A percentile compares a stretch with the other conserved stretches of the same genome.
Conservation (phyloP, 2,113 vertebrate species). For the Takifugu flavidus region DNA sequence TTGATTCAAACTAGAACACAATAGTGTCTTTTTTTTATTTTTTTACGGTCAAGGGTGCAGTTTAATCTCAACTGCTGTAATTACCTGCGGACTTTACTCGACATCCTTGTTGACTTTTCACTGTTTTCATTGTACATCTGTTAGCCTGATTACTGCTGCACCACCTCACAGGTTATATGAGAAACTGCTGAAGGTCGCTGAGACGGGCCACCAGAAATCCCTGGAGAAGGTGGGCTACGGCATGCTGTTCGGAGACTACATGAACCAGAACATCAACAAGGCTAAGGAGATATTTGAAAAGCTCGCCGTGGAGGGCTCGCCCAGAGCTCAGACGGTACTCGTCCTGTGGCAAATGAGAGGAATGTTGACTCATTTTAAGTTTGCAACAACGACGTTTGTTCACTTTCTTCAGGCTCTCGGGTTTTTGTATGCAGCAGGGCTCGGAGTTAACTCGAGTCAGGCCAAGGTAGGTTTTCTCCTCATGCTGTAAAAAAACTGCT, state of each 20-base stretch:
- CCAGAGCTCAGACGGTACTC: conserved; percentile 91
- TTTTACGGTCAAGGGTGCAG: neutral
- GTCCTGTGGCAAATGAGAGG: neutral
- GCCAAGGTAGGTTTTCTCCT: conserved; percentile 83
- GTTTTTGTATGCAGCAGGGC: conserved; percentile 93
- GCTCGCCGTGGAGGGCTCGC: conserved; percentile 89
- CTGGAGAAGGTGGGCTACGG: conserved; percentile 95
- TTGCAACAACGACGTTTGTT: neutral
- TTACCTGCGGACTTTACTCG: neutral
- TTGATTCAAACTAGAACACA: neutral
- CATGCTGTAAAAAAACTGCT: neutral
- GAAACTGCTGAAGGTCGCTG: conserved; percentile 86
- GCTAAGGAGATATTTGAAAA: conserved; percentile 92
- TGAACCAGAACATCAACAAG: conserved; percentile 84
- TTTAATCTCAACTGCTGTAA: neutral
- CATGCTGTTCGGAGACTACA: conserved; percentile 91
- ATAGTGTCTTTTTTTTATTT: neutral
- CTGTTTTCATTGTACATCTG: conserved; percentile 10
- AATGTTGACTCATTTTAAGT: neutral
- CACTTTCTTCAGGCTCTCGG: conserved; percentile 84
- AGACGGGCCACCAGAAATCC: conserved; percentile 88
- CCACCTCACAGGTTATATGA: conserved; percentile 82
- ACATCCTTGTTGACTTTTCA: conserved; percentile 33
- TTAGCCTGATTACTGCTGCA: neutral
- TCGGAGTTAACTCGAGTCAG: conserved; percentile 97